These are phyloP conservation scores for Holothuria scabra DNA, from an alignment of 53 echinoderm and acorn worm species.

Conservation along the genomic window DNA sequence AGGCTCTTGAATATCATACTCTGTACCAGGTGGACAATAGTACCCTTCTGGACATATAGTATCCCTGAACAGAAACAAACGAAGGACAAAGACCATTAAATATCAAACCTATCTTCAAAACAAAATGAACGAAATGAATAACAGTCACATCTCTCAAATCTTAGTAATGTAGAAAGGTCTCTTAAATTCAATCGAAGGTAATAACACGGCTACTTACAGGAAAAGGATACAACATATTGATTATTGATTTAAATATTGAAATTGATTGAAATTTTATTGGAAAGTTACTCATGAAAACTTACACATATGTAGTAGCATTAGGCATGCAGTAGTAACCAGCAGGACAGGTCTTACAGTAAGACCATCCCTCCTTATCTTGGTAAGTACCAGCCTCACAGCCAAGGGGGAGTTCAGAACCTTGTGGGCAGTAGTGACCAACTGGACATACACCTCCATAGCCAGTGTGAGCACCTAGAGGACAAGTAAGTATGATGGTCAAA, in stretches of 20 bases:
- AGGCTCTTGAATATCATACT: slow-evolving; percentile 83
- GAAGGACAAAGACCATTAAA: neutral
- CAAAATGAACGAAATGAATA: too few species aligned
- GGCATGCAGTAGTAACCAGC: slow-evolving; percentile 90
- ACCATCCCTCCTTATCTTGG: slow-evolving; percentile 90
- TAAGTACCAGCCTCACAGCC: slow-evolving; percentile 88
- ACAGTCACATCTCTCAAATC: neutral
- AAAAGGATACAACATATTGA: neutral
- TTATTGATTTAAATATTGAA: too few species aligned
- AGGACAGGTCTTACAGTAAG: slow-evolving; percentile 75
- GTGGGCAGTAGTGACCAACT: slow-evolving; percentile 74
- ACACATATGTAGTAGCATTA: slow-evolving; percentile 86
- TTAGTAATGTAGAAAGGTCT: neutral
- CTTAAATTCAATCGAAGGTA: neutral
- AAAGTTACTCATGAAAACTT: slow-evolving; percentile 8
- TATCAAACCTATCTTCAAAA: neutral
- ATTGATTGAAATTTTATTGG: neutral
- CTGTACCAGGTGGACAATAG: slow-evolving; percentile 90
- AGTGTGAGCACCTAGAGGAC: slow-evolving; percentile 76
- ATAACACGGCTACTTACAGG: neutral
- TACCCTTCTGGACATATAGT: slow-evolving; percentile 87
- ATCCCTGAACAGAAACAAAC: slow-evolving; percentile 52
- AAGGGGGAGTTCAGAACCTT: slow-evolving; percentile 70
- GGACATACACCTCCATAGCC: slow-evolving; percentile 94
- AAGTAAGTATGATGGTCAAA: neutral